Evolutionary conservation across 2,797 vertebrate genomes (phyloP).

Genomic region (Etheostoma perlongum): DNA sequence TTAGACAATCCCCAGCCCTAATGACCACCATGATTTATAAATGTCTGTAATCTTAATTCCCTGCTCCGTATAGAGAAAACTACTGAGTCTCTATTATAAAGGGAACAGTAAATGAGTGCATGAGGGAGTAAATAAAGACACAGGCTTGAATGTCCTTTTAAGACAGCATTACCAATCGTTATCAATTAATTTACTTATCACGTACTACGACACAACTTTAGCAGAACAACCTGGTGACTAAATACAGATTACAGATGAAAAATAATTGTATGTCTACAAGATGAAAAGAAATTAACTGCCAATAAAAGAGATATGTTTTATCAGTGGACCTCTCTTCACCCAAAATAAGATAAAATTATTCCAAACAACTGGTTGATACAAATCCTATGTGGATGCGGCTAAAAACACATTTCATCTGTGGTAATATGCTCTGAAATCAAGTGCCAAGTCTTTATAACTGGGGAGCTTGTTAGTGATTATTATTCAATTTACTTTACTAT

Average conservation of each 20-base stretch:
- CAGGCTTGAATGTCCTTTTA: too few species aligned
- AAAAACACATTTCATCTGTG: background rate
- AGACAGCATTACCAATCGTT: background rate
- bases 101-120: background rate
- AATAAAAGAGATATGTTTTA: background rate
- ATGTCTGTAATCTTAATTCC: background rate
- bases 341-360: slow-evolving; percentile 18
- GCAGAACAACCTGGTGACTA: background rate
- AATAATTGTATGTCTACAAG: background rate
- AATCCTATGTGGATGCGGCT: background rate
- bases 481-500: background rate
- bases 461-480: slow-evolving; percentile 29
- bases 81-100: background rate
- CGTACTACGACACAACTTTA: background rate
- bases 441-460: background rate
- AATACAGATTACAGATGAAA: background rate
- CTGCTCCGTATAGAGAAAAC: background rate
- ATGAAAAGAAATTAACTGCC: background rate
- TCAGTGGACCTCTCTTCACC: background rate
- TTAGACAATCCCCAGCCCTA: background rate
- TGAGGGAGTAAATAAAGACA: background rate
- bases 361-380: background rate
- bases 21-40: background rate
- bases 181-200: background rate
- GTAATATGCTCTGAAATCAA: background rate